Percentiles rank a stretch among this genome's conserved stretches.
Conservation (phyloP, 2,113 vertebrate genomes). For the Oncorhynchus mykiss region DNA sequence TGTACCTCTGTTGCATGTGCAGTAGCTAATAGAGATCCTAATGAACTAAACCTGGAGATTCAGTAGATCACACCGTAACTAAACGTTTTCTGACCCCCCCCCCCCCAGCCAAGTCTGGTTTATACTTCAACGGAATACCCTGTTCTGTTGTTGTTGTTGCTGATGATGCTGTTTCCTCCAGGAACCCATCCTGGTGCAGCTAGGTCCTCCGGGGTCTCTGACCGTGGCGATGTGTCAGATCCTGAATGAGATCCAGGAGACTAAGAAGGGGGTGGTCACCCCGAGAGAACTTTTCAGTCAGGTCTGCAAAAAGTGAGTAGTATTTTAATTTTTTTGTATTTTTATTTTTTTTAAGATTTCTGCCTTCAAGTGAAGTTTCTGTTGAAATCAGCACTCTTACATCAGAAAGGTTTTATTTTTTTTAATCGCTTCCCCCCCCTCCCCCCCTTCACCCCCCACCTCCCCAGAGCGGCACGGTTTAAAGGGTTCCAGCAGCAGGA, state of each 20-base stretch:
- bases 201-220: conserved; percentile 85
- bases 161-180: conserved; percentile 54
- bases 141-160: neutral
- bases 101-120: too few relatives aligned
- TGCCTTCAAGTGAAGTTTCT: neutral
- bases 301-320: conserved; percentile 96
- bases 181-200: conserved; percentile 80
- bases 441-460: neutral
- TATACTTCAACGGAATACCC: too few relatives aligned
- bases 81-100: too few relatives aligned
- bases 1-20: too few relatives aligned
- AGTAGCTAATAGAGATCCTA: too few relatives aligned
- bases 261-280: conserved; percentile 83
- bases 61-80: too few relatives aligned
- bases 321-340: neutral
- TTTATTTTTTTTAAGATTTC: fast-evolving
- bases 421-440: neutral
- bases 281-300: conserved; percentile 92
- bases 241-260: conserved; percentile 88
- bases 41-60: too few relatives aligned
- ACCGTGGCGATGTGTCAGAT: conserved; percentile 90
- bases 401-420: neutral
- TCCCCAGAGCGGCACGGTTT: conserved; percentile 86
- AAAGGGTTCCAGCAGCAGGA: conserved; percentile 98
- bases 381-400: neutral